Base-by-base conservation (phyloP, 2,888 invertebrate species). In the Eristalis pertinax region DNA sequence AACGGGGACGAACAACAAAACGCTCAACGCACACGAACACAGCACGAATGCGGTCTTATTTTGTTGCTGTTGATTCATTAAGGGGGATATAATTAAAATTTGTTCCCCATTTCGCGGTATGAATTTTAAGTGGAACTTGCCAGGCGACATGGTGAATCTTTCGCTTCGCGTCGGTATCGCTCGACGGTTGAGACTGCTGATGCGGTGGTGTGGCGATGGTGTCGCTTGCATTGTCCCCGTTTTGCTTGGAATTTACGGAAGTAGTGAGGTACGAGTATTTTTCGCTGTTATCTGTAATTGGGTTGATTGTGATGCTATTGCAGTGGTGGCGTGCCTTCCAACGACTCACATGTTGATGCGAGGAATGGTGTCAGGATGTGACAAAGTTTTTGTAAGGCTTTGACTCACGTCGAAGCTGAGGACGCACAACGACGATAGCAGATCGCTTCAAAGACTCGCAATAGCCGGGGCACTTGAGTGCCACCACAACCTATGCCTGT, bases 41-140 rank as follows among this genome's bases (percentile, higher is more conserved):
- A n/a, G n/a, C 68, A 68, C 24, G 43, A 65, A 63, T 13, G 29
- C 62, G 74, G 56, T 63, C 63, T 50, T 11, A 67, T 73, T 62
- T 50, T 80, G 87, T 78, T 87, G 87, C 62, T 80, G 87, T 78
- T 87, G 87, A 80, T 80, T 87, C 87, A 87, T 84, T 87, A 87
- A 80, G 84, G 63, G 60, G 87, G 79, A 84, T 84, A 84, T 87
- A 87, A 87, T 84, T 84, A 84, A 84, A 87, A 87, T 83, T 76
- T 87, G 87, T 87, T 80, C 75, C 76, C 72, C 84, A 87, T 84
- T 79, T 79, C 72, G 79, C 79, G 72, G 79, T 72, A 87, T 87
- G 84, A 87, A 87, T 87, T 84, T 87, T 87, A 87, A 87, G 84
- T 87, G 84, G 84, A 73, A 75, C 73, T 84, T 80, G 76, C 72